Conservation (phyloP, 2,113 vertebrate genomes). For the Isurus oxyrinchus region DNA sequence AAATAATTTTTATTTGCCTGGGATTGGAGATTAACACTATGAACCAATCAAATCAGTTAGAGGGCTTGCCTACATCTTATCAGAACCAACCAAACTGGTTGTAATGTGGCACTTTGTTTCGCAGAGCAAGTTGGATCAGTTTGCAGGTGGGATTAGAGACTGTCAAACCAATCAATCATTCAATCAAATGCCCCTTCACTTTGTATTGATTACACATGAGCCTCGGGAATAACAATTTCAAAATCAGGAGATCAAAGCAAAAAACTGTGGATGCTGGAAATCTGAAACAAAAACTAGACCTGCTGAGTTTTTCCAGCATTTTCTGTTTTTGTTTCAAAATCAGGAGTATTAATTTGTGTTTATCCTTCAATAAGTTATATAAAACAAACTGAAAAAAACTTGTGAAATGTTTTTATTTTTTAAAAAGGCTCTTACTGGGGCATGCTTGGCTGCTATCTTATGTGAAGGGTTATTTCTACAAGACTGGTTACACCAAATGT, state of each 20-base stretch:
- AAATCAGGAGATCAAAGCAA: background rate
- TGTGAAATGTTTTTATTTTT: background rate
- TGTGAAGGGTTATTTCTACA: background rate
- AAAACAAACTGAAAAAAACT: background rate
- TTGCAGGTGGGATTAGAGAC: background rate
- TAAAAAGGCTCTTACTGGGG: background rate
- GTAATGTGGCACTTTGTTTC: background rate
- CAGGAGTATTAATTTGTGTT: background rate
- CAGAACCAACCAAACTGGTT: background rate
- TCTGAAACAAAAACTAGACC: too few relatives aligned
- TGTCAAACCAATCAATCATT: background rate
- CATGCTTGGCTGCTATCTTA: background rate
- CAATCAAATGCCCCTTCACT: background rate
- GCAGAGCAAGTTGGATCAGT: background rate
- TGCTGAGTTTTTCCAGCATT: too few relatives aligned
- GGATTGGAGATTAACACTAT: background rate
- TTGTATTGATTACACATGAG: background rate
- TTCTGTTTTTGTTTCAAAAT: background rate
- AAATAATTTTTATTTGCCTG: background rate
- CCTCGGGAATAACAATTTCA: background rate
- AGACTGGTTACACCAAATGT: background rate
- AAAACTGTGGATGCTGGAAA: too few relatives aligned
- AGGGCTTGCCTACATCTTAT: background rate
- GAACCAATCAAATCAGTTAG: background rate
- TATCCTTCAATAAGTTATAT: background rate